phyloP scores from a whole-genome alignment of 2,797 vertebrate species.

The Cercopithecus hamlyni region DNA sequence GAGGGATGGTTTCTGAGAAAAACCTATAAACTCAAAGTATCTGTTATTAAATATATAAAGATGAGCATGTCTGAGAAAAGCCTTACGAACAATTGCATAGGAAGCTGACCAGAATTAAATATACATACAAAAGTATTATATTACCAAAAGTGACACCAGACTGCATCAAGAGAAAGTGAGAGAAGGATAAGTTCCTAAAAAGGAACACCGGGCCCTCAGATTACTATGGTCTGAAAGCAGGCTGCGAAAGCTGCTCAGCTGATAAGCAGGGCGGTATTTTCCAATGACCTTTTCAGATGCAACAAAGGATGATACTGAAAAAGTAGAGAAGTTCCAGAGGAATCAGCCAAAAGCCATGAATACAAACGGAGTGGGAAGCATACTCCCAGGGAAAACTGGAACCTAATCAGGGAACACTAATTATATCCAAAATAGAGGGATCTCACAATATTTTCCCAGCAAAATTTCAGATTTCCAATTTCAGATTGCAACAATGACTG shows the following conservation, averaged over 20 bases:
- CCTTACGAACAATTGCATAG: not conserved
- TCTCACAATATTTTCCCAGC: not conserved
- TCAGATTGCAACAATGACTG: too few relatives aligned
- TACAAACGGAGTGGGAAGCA: not conserved
- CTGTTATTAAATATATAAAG: not conserved
- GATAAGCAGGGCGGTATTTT: not conserved
- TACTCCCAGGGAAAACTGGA: not conserved
- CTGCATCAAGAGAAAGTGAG: not conserved
- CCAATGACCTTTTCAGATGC: not conserved
- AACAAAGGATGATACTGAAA: not conserved
- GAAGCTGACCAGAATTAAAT: slow-evolving; percentile 1
- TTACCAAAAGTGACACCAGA: not conserved
- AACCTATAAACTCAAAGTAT: not conserved
- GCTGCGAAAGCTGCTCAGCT: not conserved
- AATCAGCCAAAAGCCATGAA: not conserved
- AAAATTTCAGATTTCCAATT: not conserved
- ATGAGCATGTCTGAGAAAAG: not conserved
- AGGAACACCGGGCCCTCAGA: not conserved
- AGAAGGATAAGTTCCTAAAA: not conserved
- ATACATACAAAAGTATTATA: not conserved
- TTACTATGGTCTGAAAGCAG: not conserved
- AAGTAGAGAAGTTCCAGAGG: not conserved
- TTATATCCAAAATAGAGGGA: not conserved
- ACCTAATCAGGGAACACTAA: not conserved
- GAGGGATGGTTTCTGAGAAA: not conserved